Evolutionary conservation across 2,113 vertebrate genomes (phyloP).

Genomic region (Entomyzon cyanotis): DNA sequence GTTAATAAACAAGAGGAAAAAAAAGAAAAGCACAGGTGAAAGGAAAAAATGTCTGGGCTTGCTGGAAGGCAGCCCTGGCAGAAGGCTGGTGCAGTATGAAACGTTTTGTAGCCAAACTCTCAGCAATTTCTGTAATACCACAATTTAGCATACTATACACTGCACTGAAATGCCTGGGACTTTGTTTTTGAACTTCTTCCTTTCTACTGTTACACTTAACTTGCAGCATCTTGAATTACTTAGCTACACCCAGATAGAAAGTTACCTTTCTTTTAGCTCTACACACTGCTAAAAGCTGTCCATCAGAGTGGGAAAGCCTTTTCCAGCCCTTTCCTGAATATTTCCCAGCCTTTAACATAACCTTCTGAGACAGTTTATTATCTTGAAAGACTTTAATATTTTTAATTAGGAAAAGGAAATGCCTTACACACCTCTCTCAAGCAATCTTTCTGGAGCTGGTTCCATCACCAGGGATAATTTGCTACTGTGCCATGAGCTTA

Average conservation of each 20-base stretch:
- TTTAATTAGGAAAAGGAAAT: not conserved
- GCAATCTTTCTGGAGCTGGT: not conserved
- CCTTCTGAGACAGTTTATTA: not conserved
- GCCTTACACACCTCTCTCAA: not conserved
- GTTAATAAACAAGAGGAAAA: not conserved
- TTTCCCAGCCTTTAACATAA: not conserved
- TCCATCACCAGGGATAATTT: not conserved
- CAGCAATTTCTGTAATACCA: slow-evolving; percentile 23
- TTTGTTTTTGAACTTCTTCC: slow-evolving; percentile 52
- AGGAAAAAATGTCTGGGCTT: not conserved
- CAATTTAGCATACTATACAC: slow-evolving; percentile 5
- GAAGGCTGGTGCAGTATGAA: not conserved
- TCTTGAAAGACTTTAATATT: not conserved
- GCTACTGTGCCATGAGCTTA: not conserved
- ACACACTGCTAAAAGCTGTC: not conserved
- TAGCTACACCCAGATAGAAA: slow-evolving; percentile 51
- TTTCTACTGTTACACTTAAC: slow-evolving; percentile 62
- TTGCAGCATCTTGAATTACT: slow-evolving; percentile 59
- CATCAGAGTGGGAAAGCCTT: not conserved
- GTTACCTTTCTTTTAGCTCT: not conserved
- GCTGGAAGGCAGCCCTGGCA: slow-evolving; percentile 4
- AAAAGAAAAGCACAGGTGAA: slow-evolving; percentile 27
- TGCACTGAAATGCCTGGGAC: slow-evolving; percentile 21
- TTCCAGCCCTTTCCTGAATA: not conserved
- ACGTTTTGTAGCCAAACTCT: not conserved